Evolutionary conservation across 2,797 vertebrate genomes (phyloP).

Genomic region (Cyclura pinguis): DNA sequence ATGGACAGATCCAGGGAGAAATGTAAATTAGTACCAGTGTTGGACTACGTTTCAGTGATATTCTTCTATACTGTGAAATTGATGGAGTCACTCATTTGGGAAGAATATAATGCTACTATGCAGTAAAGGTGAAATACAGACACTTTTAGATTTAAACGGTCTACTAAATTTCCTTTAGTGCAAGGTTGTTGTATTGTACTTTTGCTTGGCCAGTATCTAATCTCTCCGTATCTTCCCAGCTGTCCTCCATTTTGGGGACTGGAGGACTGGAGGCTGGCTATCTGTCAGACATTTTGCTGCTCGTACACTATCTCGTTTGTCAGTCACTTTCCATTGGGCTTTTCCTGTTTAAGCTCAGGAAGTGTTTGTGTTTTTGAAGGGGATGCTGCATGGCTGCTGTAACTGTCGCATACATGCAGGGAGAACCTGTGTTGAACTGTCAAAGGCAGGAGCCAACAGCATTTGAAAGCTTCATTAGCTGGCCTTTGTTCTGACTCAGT

Average conservation of each 20-base stretch:
- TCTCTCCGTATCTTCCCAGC: neutral
- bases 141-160: neutral
- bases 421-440: conserved; percentile 52
- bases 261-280: neutral
- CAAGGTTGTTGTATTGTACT: neutral
- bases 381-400: conserved; percentile 42
- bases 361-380: conserved; percentile 48
- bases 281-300: conserved; percentile 43
- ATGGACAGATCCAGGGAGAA: neutral
- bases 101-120: neutral
- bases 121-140: neutral
- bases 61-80: neutral
- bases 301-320: neutral
- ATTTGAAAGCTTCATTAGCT: conserved; percentile 70
- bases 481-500: conserved; percentile 76
- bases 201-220: conserved; percentile 6
- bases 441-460: conserved; percentile 58
- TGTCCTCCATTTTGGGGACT: conserved; percentile 25
- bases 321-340: neutral
- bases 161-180: conserved; percentile 37
- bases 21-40: neutral
- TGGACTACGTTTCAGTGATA: neutral
- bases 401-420: conserved; percentile 48
- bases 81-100: neutral
- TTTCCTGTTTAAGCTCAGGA: conserved; percentile 18